phyloP scores from a whole-genome alignment of 2,888 invertebrate species.

The Cataglyphis altisquamis region DNA sequence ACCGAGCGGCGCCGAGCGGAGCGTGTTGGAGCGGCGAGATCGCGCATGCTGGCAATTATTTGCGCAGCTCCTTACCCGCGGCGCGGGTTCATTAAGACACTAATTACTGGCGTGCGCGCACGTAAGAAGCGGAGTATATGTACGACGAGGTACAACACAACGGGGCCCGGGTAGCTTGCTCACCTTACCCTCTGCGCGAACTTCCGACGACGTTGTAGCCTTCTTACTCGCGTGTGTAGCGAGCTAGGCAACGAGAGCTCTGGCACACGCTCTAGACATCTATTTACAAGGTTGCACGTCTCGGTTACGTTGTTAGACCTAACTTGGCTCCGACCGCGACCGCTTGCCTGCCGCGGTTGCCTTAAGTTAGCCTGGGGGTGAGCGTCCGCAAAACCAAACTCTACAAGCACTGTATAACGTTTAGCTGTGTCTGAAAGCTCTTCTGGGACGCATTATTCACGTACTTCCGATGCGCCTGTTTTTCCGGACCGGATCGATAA shows the following conservation, averaged over 20 bases:
- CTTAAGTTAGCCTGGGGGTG: slow-evolving; percentile 51
- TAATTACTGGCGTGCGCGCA: slow-evolving; percentile 81
- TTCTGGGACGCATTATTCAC: slow-evolving; percentile 43
- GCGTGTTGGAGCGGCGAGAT: slow-evolving; percentile 66
- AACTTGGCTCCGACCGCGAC: slow-evolving; percentile 64
- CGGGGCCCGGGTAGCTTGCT: slow-evolving; percentile 63
- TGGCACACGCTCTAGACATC: slow-evolving; percentile 80
- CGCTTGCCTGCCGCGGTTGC: slow-evolving; percentile 56
- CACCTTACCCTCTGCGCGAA: slow-evolving; percentile 65
- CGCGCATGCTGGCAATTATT: slow-evolving; percentile 76
- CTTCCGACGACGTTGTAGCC: slow-evolving; percentile 72
- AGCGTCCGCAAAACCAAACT: slow-evolving; percentile 55
- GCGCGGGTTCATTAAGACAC: slow-evolving; percentile 79
- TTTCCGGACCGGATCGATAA: slow-evolving; percentile 21
- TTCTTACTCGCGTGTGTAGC: slow-evolving; percentile 61
- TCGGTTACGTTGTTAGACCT: slow-evolving; percentile 73
- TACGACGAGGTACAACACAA: slow-evolving; percentile 73
- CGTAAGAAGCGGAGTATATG: slow-evolving; percentile 71
- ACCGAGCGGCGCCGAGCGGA: slow-evolving; percentile 40
- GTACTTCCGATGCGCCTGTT: slow-evolving; percentile 27
- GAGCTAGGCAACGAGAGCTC: slow-evolving; percentile 63
- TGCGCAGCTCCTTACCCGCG: slow-evolving; percentile 67
- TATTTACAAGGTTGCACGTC: slow-evolving; percentile 81
- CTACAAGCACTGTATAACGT: slow-evolving; percentile 53
- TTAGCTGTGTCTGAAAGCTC: slow-evolving; percentile 39